These are phyloP conservation scores for Brassicogethes aeneus DNA, from an alignment of 2,888 invertebrate genomes.

Conservation along the genomic window DNA sequence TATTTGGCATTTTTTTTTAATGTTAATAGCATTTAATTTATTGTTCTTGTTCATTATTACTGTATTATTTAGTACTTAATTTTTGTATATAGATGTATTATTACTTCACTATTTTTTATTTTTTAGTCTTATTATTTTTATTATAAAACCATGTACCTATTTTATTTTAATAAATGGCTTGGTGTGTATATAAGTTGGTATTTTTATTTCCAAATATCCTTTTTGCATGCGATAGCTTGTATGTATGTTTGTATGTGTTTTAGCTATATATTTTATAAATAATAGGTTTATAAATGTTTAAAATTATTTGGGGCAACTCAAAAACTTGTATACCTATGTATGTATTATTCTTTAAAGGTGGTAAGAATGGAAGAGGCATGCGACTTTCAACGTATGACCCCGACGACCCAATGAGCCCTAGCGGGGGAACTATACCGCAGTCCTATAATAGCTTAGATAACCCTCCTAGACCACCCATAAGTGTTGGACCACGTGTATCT, in stretches of 20 bases:
- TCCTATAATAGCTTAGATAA: slow-evolving; percentile 34
- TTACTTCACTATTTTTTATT: slow-evolving; percentile 11
- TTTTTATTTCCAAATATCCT: slow-evolving; percentile 6
- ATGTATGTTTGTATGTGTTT: slow-evolving; percentile 3
- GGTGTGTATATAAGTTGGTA: slow-evolving; percentile 21
- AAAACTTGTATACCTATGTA: neutral
- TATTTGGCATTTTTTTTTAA: too few species aligned
- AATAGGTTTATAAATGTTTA: neutral
- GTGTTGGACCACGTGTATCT: slow-evolving; percentile 60
- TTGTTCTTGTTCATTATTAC: neutral
- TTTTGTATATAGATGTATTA: slow-evolving; percentile 13
- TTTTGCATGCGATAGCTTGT: slow-evolving; percentile 3
- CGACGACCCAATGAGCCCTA: slow-evolving; percentile 51
- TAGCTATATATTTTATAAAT: neutral
- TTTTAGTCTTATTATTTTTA: slow-evolving; percentile 13
- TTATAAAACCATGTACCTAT: slow-evolving; percentile 16
- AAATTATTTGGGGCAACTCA: neutral
- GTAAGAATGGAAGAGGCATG: slow-evolving; percentile 57
- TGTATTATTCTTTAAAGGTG: slow-evolving; percentile 43
- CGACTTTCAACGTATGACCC: slow-evolving; percentile 60
- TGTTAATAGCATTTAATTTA: too few species aligned
- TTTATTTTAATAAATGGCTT: slow-evolving; percentile 30
- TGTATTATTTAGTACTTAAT: slow-evolving; percentile 7
- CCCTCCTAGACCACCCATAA: slow-evolving; percentile 29
- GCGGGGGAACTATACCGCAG: slow-evolving; percentile 33